Evolutionary conservation across 2,888 invertebrate genomes (phyloP).

Genomic region (Lycaena phlaeas): DNA sequence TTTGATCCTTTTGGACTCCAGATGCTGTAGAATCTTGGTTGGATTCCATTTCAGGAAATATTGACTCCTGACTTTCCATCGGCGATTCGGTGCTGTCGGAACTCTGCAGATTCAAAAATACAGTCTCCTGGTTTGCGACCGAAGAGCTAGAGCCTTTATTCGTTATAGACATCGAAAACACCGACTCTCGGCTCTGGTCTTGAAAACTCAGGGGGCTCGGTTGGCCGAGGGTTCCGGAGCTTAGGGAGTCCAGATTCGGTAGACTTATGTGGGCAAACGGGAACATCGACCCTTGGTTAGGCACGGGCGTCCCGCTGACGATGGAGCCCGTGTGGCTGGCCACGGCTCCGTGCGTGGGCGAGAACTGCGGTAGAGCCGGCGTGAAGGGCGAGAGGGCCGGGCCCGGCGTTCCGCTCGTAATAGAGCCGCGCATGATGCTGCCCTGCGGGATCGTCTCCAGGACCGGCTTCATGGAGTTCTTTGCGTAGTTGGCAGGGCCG

Average conservation of each 20-base stretch:
- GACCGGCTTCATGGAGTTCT: constrained; percentile 39
- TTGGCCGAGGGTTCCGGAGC: no score
- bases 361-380: constrained; percentile 26
- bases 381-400: constrained; percentile 31
- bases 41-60: neutral
- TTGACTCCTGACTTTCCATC: neutral
- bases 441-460: constrained; percentile 58
- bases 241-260: neutral
- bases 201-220: no score
- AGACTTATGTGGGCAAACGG: constrained; percentile 8
- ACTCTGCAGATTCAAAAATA: neutral
- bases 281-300: constrained; percentile 11
- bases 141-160: constrained; percentile 11
- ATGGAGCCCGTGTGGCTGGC: constrained; percentile 23
- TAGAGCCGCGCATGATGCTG: constrained; percentile 40
- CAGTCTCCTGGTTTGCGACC: neutral
- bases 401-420: constrained; percentile 28
- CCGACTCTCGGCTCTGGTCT: no score
- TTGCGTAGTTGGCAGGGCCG: constrained; percentile 34
- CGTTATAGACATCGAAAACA: constrained; percentile 2
- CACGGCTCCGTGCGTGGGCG: constrained; percentile 27
- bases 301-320: constrained; percentile 19
- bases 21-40: neutral
- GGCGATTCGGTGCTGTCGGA: neutral
- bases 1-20: neutral